Evolutionary conservation across 2,797 vertebrate genomes (phyloP).

Genomic region (Chloroceryle inda): DNA sequence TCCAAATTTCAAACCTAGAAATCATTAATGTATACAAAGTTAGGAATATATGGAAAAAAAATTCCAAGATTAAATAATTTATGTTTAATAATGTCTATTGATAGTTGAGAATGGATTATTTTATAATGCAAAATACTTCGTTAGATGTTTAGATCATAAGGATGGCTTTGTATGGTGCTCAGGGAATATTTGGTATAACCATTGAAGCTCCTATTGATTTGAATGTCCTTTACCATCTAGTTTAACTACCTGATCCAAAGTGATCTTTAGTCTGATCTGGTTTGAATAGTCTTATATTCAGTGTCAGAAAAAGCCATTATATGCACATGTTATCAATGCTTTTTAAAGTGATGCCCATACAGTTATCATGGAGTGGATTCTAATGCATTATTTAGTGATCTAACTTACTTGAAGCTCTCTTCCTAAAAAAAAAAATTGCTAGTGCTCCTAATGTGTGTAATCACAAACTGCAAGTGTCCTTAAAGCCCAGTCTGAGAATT

Average conservation of each 20-base stretch:
- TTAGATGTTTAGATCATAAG: background rate
- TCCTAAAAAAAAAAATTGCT: background rate
- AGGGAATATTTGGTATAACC: background rate
- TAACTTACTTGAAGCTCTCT: background rate
- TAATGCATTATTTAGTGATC: background rate
- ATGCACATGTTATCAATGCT: background rate
- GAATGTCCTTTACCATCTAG: background rate
- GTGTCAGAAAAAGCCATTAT: background rate
- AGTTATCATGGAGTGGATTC: background rate
- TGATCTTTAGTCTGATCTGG: background rate
- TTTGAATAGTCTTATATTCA: background rate
- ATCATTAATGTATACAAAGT: background rate
- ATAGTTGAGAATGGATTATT: background rate
- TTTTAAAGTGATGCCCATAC: background rate
- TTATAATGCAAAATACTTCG: background rate
- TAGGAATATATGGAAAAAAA: background rate
- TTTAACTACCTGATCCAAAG: background rate
- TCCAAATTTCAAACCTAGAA: background rate
- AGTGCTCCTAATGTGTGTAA: background rate
- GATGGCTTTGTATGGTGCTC: background rate
- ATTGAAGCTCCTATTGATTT: background rate
- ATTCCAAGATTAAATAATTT: background rate
- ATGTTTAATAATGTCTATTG: background rate
- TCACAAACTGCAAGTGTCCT: background rate
- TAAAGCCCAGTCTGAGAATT: background rate